phyloP scores from a whole-genome alignment of 2,797 vertebrate genomes.

The Scleropages formosus region DNA sequence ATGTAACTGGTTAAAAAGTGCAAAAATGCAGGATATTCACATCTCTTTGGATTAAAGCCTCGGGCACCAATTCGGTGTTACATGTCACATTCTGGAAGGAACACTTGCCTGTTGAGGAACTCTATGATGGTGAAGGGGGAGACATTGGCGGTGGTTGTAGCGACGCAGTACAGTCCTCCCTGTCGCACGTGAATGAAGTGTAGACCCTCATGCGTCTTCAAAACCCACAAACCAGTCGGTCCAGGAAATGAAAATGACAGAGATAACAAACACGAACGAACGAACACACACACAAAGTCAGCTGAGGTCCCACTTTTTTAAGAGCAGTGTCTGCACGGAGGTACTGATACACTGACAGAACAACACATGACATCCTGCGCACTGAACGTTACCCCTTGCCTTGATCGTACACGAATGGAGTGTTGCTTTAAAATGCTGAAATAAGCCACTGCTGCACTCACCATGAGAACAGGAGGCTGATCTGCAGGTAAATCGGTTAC shows the following conservation, averaged over 20 bases:
- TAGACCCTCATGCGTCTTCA: constrained; percentile 70
- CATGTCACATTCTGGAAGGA: not conserved
- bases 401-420: not conserved
- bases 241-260: not conserved
- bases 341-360: not conserved
- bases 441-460: constrained; percentile 45
- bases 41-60: too few species aligned
- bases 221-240: constrained; percentile 11
- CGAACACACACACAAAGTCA: not conserved
- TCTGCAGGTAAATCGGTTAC: constrained; percentile 74
- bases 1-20: too few species aligned
- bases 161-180: constrained; percentile 82
- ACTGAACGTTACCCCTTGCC: not conserved
- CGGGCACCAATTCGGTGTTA: too few species aligned
- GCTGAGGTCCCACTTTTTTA: too few species aligned
- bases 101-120: constrained; percentile 77
- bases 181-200: constrained; percentile 81
- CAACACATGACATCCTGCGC: not conserved
- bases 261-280: not conserved
- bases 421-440: not conserved
- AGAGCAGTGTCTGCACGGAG: too few species aligned
- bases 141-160: constrained; percentile 61
- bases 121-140: constrained; percentile 82
- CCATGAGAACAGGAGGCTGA: constrained; percentile 85
- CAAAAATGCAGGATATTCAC: too few species aligned